Conservation (phyloP, 2,888 invertebrate genomes). For the Tinea trinotella region DNA sequence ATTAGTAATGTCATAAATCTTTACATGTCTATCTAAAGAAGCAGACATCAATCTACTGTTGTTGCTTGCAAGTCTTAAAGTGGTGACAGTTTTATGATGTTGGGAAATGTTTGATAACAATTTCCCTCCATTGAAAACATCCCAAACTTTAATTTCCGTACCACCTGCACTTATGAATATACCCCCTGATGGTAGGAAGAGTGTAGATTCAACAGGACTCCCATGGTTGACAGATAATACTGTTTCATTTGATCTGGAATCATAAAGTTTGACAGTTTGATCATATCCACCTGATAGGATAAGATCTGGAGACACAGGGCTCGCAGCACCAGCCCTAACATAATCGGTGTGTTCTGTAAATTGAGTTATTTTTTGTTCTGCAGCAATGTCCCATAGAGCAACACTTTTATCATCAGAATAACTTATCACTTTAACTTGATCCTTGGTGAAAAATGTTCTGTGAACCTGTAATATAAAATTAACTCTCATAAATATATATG, state of each 20-base stretch:
- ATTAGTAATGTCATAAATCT: constrained; percentile 89
- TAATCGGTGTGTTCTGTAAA: constrained; percentile 85
- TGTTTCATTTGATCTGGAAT: constrained; percentile 80
- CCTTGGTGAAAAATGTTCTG: constrained; percentile 84
- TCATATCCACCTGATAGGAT: constrained; percentile 92
- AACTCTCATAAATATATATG: too few relatives aligned
- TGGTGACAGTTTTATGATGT: constrained; percentile 97
- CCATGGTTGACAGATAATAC: constrained; percentile 87
- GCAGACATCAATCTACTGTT: constrained; percentile 89
- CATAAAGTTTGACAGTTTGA: constrained; percentile 89
- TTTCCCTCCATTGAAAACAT: constrained; percentile 89
- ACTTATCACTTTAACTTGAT: constrained; percentile 84
- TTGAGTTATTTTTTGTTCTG: constrained; percentile 78
- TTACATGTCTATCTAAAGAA: constrained; percentile 93
- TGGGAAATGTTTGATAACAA: constrained; percentile 87
- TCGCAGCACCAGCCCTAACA: constrained; percentile 86
- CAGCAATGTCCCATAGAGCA: constrained; percentile 92
- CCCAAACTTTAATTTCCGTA: constrained; percentile 94
- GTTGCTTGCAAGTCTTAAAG: constrained; percentile 84
- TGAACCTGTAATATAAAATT: constrained; percentile 81
- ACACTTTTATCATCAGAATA: constrained; percentile 94
- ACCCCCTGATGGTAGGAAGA: constrained; percentile 91
- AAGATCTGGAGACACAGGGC: constrained; percentile 81
- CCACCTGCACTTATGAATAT: constrained; percentile 94
- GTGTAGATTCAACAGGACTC: constrained; percentile 88